phyloP scores from a whole-genome alignment of 2,888 invertebrate species.

The Eudemis profundana region DNA sequence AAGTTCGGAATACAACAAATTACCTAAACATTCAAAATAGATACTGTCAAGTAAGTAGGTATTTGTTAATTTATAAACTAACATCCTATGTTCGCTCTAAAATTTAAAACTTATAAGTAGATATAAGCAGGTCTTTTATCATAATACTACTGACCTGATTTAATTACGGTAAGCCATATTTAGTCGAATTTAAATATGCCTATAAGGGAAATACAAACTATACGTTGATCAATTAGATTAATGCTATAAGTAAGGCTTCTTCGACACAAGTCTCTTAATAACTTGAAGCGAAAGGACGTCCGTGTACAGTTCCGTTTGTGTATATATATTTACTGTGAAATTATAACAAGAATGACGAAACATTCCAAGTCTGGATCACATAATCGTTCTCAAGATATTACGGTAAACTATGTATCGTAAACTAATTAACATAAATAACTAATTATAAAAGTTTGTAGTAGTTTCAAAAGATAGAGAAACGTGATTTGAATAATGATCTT shows the following conservation, averaged over 20 bases:
- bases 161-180: slow-evolving; percentile 36
- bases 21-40: too few relatives aligned
- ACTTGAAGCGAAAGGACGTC: slow-evolving; percentile 59
- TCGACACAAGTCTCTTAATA: slow-evolving; percentile 64
- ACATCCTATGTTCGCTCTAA: too few relatives aligned
- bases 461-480: neutral
- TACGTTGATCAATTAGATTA: slow-evolving; percentile 80
- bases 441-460: neutral
- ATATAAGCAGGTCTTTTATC: neutral
- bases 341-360: slow-evolving; percentile 60
- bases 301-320: slow-evolving; percentile 30
- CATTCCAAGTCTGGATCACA: slow-evolving; percentile 55
- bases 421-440: neutral
- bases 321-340: slow-evolving; percentile 21
- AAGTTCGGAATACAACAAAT: too few relatives aligned
- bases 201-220: slow-evolving; percentile 45
- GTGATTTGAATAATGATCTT: too few relatives aligned
- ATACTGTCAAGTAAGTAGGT: too few relatives aligned
- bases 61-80: too few relatives aligned
- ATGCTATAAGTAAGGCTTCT: slow-evolving; percentile 76
- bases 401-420: slow-evolving; percentile 21
- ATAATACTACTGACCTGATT: slow-evolving; percentile 37
- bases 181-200: slow-evolving; percentile 43
- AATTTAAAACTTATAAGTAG: neutral
- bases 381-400: slow-evolving; percentile 39